Evolutionary conservation across 2,888 invertebrate species (phyloP).

Genomic region (Tenthredo distinguenda): DNA sequence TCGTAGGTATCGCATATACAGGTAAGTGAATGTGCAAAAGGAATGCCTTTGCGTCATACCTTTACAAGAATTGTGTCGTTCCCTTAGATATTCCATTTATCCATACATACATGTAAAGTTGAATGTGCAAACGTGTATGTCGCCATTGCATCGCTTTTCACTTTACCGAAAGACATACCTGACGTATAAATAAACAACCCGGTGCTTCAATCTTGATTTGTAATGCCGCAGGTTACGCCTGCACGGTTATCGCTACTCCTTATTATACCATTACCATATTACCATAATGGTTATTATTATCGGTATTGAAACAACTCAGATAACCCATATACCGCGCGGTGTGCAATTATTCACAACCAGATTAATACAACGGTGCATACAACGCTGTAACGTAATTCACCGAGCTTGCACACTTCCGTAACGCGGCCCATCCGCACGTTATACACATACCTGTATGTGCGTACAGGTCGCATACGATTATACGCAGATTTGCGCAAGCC

Average conservation of each 20-base stretch:
- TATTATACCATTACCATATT: slow-evolving; percentile 29
- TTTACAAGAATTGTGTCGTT: slow-evolving; percentile 26
- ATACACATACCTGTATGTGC: not conserved
- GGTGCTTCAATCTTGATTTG: slow-evolving; percentile 13
- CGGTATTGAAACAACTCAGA: slow-evolving; percentile 30
- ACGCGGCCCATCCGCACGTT: not conserved
- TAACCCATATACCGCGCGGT: slow-evolving; percentile 18
- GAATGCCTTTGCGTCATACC: slow-evolving; percentile 24
- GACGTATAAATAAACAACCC: not conserved
- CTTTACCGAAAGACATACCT: slow-evolving; percentile 1
- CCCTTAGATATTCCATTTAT: not conserved
- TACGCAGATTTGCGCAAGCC: not conserved
- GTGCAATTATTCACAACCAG: slow-evolving; percentile 43
- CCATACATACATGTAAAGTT: not conserved
- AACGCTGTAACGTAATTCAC: not conserved
- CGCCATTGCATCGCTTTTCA: not conserved
- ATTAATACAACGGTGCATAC: slow-evolving; percentile 29
- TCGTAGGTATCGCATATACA: not conserved
- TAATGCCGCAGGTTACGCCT: not conserved
- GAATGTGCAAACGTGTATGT: not conserved
- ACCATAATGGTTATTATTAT: slow-evolving; percentile 38
- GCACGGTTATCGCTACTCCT: not conserved
- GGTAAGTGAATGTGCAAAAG: slow-evolving; percentile 9
- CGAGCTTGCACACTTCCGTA: slow-evolving; percentile 2
- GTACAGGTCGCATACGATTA: slow-evolving; percentile 6